Conservation (phyloP, 2,888 invertebrate species). For the Drosophila mimica region DNA sequence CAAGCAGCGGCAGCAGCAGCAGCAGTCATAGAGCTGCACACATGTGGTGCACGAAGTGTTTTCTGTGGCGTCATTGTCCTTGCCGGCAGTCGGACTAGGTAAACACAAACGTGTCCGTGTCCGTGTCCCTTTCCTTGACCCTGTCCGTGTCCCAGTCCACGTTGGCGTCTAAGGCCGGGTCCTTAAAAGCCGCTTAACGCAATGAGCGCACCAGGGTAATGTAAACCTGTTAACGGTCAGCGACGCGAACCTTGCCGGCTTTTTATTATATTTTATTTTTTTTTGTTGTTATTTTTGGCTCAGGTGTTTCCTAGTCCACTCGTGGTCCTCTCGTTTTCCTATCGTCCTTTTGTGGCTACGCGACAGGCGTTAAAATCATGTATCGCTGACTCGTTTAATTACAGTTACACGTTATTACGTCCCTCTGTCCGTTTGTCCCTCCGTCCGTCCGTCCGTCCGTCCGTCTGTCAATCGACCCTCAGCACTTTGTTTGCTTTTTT, state of each 20-base stretch:
- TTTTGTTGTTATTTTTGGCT: conserved; percentile 29
- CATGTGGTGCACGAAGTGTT: conserved; percentile 53
- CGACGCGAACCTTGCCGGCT: conserved; percentile 4
- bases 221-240: conserved; percentile 68
- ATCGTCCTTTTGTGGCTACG: conserved; percentile 45
- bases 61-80: conserved; percentile 77
- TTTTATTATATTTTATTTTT: conserved; percentile 2
- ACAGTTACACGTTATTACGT: conserved; percentile 68
- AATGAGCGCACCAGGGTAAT: conserved; percentile 51
- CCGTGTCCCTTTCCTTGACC: conserved; percentile 16
- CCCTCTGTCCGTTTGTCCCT: neutral
- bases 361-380: conserved; percentile 80
- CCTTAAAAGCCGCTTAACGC: conserved; percentile 80
- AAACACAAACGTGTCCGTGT: conserved; percentile 57
- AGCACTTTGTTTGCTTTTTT: conserved; percentile 17
- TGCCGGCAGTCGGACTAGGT: conserved; percentile 59
- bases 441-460: neutral
- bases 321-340: conserved; percentile 8
- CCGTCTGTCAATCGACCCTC: neutral
- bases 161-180: conserved; percentile 40
- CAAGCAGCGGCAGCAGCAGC: neutral
- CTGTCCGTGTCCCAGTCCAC: neutral
- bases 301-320: conserved; percentile 46
- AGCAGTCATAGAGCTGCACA: conserved; percentile 54
- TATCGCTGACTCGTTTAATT: conserved; percentile 81